Evolutionary conservation across 2,888 invertebrate species (phyloP).

Genomic region (Unio delphinus): DNA sequence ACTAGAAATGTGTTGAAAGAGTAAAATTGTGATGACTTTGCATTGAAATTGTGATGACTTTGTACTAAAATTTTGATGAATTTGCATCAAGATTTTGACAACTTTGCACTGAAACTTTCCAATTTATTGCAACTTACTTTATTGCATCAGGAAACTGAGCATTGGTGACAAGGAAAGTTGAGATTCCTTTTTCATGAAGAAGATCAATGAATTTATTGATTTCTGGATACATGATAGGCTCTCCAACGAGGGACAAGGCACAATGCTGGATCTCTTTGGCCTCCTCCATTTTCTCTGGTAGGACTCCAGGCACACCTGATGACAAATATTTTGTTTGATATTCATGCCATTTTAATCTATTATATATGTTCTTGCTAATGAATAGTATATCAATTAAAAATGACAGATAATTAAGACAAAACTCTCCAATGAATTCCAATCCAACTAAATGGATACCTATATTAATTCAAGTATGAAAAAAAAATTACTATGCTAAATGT

Average conservation of each 20-base stretch:
- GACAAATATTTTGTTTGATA: not conserved
- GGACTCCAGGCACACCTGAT: constrained; percentile 76
- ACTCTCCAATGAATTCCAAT: too few species aligned
- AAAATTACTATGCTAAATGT: too few species aligned
- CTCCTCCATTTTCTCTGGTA: constrained; percentile 73
- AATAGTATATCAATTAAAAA: not conserved
- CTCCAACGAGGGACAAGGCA: constrained; percentile 77
- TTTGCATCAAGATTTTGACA: not conserved
- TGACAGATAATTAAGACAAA: not conserved
- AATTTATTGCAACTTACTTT: constrained; percentile 56
- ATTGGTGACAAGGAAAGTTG: constrained; percentile 77
- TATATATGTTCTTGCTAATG: not conserved
- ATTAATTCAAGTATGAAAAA: too few species aligned
- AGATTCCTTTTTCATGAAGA: constrained; percentile 74
- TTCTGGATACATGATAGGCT: constrained; percentile 78
- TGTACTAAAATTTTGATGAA: not conserved
- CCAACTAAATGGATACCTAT: too few species aligned
- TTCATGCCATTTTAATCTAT: not conserved
- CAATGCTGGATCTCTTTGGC: constrained; percentile 74
- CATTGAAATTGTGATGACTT: not conserved
- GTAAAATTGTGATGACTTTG: not conserved
- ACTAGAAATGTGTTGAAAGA: too few species aligned
- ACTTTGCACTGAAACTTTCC: not conserved
- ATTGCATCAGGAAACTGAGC: constrained; percentile 78
- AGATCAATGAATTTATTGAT: constrained; percentile 74